These are phyloP conservation scores for Apotomis turbidana DNA, from an alignment of 2,888 invertebrate genomes.

Conservation along the genomic window DNA sequence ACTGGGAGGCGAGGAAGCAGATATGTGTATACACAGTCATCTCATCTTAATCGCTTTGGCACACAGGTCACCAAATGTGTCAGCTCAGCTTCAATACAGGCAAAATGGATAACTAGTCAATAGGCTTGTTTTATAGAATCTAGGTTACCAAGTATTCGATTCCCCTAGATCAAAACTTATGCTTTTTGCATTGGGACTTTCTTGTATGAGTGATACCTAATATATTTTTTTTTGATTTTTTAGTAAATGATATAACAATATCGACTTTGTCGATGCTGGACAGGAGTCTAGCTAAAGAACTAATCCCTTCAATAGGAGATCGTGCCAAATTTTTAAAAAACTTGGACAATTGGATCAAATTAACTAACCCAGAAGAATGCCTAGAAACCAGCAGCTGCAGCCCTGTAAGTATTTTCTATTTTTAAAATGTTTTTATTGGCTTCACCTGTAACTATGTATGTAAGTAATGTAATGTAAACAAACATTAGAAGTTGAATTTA, in stretches of 20 bases:
- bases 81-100: constrained; percentile 6
- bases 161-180: constrained; percentile 6
- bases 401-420: constrained; percentile 8
- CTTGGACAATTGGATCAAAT: constrained; percentile 19
- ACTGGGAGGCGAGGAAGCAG: no score
- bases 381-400: not conserved
- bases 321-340: constrained; percentile 11
- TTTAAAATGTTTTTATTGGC: not conserved
- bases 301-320: constrained; percentile 21
- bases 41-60: constrained; percentile 10
- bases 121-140: constrained; percentile 4
- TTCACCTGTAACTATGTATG: constrained; percentile 6
- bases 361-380: constrained; percentile 16
- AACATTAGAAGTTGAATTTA: constrained; percentile 11
- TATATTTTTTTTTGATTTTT: not conserved
- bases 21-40: not conserved
- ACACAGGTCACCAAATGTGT: constrained; percentile 2
- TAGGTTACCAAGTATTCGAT: constrained; percentile 7
- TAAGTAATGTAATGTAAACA: constrained; percentile 13
- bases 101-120: constrained; percentile 4
- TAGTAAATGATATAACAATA: constrained; percentile 7
- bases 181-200: constrained; percentile 4
- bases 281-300: constrained; percentile 3
- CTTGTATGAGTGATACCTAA: no score
- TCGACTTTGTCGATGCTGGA: not conserved